Evolutionary conservation across 23 tunicate genomes (phyloP).

Genomic region (Halocynthia aurantium): DNA sequence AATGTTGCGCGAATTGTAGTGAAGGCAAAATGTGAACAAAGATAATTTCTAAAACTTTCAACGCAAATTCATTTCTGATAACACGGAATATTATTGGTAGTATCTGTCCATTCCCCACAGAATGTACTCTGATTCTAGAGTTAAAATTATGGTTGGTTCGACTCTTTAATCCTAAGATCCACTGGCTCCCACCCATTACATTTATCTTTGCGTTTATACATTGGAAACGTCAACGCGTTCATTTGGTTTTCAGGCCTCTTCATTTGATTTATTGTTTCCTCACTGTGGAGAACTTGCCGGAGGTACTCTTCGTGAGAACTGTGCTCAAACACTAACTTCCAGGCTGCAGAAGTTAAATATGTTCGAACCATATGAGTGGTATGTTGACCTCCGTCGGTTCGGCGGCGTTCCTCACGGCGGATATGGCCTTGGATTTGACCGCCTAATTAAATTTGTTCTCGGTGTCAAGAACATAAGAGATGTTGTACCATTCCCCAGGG

Average conservation of each 20-base stretch:
- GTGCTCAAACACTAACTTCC: conserved; percentile 27
- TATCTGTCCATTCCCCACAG: too few species aligned
- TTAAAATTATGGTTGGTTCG: too few species aligned
- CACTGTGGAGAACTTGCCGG: conserved; percentile 81
- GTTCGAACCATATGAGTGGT: conserved; percentile 49
- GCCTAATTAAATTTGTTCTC: conserved; percentile 51
- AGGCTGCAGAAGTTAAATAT: conserved; percentile 6
- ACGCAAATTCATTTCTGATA: too few species aligned
- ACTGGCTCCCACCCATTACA: too few species aligned
- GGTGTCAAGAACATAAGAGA: conserved; percentile 71
- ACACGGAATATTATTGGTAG: too few species aligned
- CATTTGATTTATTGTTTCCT: conserved; percentile 79
- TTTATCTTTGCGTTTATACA: too few species aligned
- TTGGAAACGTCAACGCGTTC: too few species aligned
- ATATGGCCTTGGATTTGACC: conserved; percentile 85
- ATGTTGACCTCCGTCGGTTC: conserved; percentile 50
- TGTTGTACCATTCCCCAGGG: conserved; percentile 81
- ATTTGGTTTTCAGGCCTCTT: conserved; percentile 28
- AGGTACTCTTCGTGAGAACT: conserved; percentile 71
- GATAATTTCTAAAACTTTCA: too few species aligned
- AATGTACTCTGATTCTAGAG: too few species aligned
- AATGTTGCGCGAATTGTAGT: too few species aligned
- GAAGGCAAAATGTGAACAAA: too few species aligned
- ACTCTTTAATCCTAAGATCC: too few species aligned
- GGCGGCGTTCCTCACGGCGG: conserved; percentile 83